Base-by-base conservation (phyloP, 2,888 invertebrate genomes). In the Cerceris ruficornis region DNA sequence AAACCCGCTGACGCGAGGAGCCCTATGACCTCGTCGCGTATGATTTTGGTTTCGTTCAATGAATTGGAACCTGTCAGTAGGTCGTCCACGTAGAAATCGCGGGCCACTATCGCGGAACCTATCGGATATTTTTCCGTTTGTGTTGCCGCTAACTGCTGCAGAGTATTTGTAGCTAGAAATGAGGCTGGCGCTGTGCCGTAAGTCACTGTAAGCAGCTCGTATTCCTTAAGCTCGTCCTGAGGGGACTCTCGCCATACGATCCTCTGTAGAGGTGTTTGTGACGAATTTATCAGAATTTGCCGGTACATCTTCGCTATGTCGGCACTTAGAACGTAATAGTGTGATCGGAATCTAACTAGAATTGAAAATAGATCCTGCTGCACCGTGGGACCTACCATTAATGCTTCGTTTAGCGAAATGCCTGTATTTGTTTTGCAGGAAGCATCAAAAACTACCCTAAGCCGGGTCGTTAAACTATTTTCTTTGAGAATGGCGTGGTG, bases 51-150 rank as follows among this genome's bases (percentile, higher is more conserved):
- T 55, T 5, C 0, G 42, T 28, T 11, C 2, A 39, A 0, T 2
- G 17, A 11, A 0, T 62, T 6, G 0, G 54, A 17, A 8, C 62
- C 62, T 0, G 58, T 62, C 0, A 73, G 13, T 0, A 68, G 13
- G n/a, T 73, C 68, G 11, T 68, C 68, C 0, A 73, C 52, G 7
- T 68, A 73, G 4, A 58, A 58, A 6, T 73, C 68, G 5, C 13
- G 6, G 1, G 7, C 0, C 0, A 67, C 28, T 15, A 0, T 39
- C 6, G 0, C 5, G 0, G 54, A n/a, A 0, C 49, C 61, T 13
- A 15, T 0, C 0, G 61, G 61, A n/a, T 39, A 49, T 9, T n/a
- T n/a, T 6, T 41, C 0, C n/a, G 13, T 5, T 0, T 6, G 4
- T 1, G 62, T 57, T 0, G 1, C 0, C 0, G 52, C 69, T 13